Percentiles rank a stretch among this genome's conserved stretches.
Evolutionary conservation across 2,888 invertebrate species (phyloP).

Genomic region (Panopea generosa): DNA sequence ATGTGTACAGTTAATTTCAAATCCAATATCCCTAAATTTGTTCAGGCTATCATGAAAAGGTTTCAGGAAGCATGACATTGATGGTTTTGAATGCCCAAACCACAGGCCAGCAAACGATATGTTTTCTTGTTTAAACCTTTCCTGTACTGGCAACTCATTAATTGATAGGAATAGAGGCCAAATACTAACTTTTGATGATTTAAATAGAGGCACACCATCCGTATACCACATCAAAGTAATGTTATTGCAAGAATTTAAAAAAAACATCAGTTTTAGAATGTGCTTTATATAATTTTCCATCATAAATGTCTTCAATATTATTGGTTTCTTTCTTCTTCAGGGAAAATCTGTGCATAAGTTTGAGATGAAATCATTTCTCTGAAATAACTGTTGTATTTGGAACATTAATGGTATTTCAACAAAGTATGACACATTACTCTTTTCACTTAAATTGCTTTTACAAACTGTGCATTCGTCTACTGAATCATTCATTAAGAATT

Average conservation of each 20-base stretch:
- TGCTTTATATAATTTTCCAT: constrained; percentile 38
- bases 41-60: constrained; percentile 46
- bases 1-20: constrained; percentile 7
- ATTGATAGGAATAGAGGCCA: constrained; percentile 46
- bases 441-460: constrained; percentile 9
- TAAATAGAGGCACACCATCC: constrained; percentile 55
- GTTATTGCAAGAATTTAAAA: constrained; percentile 25
- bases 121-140: constrained; percentile 39
- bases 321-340: constrained; percentile 22
- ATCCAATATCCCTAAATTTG: constrained; percentile 11
- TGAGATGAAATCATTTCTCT: constrained; percentile 34
- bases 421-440: constrained; percentile 39
- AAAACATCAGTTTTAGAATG: constrained; percentile 9
- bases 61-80: constrained; percentile 49
- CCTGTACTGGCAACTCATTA: constrained; percentile 43
- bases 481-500: constrained; percentile 9
- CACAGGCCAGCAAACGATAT: constrained; percentile 50
- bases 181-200: constrained; percentile 48
- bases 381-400: constrained; percentile 40
- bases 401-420: constrained; percentile 45
- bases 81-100: constrained; percentile 55
- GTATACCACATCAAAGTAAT: constrained; percentile 44
- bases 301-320: constrained; percentile 50
- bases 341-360: constrained; percentile 20
- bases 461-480: constrained; percentile 19